phyloP scores from a whole-genome alignment of 2,888 invertebrate species.

The Druceiella hillmani region DNA sequence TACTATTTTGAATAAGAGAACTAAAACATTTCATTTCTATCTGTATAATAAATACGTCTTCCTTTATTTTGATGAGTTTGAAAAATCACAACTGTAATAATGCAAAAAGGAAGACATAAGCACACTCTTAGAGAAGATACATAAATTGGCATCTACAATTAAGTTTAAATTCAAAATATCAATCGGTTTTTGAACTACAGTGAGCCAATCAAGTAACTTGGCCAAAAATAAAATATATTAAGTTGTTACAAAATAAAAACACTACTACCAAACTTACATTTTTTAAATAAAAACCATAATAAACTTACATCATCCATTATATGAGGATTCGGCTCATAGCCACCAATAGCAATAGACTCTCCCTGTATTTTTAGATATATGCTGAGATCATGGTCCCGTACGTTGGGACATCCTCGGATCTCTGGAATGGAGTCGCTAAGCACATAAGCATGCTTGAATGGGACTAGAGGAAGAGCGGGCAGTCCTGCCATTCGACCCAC shows the following conservation, averaged over 20 bases:
- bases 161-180: too few relatives aligned
- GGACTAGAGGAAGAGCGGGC: slow-evolving; percentile 65
- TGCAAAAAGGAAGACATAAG: too few relatives aligned
- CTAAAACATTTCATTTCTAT: too few relatives aligned
- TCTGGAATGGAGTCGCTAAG: slow-evolving; percentile 75
- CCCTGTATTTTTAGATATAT: slow-evolving; percentile 82
- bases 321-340: slow-evolving; percentile 82
- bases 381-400: slow-evolving; percentile 80
- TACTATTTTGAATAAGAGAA: too few relatives aligned
- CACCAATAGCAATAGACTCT: slow-evolving; percentile 77
- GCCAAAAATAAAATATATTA: too few relatives aligned
- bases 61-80: too few relatives aligned
- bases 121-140: too few relatives aligned
- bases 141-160: too few relatives aligned
- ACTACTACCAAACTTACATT: neutral
- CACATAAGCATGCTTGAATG: slow-evolving; percentile 87
- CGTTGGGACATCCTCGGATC: slow-evolving; percentile 69
- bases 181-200: too few relatives aligned
- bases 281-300: slow-evolving; percentile 4
- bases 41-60: too few relatives aligned
- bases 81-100: too few relatives aligned
- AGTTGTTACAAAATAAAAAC: slow-evolving; percentile 1
- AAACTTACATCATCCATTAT: slow-evolving; percentile 64
- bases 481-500: slow-evolving; percentile 63
- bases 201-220: too few relatives aligned